Evolutionary conservation across 2,113 vertebrate species (phyloP).

Genomic region (Halichoeres trimaculatus): DNA sequence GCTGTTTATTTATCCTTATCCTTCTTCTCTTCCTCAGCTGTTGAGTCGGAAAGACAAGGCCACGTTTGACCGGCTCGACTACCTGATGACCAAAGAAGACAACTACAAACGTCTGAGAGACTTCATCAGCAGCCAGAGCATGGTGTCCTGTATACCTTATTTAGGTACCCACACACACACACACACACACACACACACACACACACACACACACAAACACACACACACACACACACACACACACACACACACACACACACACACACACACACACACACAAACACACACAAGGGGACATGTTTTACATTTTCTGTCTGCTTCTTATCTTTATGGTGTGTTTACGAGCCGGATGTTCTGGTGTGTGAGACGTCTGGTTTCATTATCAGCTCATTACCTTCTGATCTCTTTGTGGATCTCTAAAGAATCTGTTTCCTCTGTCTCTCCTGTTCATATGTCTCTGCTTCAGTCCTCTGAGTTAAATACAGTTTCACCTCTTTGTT

Average conservation of each 20-base stretch:
- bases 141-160: constrained; percentile 99
- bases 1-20: no score
- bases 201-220: no score
- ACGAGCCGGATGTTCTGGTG: background rate
- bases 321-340: background rate
- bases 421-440: no score
- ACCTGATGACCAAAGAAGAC: constrained; percentile 99
- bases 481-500: no score
- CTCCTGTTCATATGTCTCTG: no score
- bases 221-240: no score
- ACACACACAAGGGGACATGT: no score
- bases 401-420: no score
- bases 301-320: no score
- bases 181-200: background rate
- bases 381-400: background rate
- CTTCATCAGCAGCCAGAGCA: constrained; percentile 97
- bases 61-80: constrained; percentile 95
- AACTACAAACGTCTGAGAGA: constrained; percentile 98
- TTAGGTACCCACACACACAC: constrained; percentile 85
- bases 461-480: no score
- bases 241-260: no score
- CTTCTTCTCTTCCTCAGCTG: constrained; percentile 78
- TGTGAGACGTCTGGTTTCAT: background rate
- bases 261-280: no score
- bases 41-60: constrained; percentile 97